Conservation (phyloP, 2,113 vertebrate genomes). For the Pipa parva region DNA sequence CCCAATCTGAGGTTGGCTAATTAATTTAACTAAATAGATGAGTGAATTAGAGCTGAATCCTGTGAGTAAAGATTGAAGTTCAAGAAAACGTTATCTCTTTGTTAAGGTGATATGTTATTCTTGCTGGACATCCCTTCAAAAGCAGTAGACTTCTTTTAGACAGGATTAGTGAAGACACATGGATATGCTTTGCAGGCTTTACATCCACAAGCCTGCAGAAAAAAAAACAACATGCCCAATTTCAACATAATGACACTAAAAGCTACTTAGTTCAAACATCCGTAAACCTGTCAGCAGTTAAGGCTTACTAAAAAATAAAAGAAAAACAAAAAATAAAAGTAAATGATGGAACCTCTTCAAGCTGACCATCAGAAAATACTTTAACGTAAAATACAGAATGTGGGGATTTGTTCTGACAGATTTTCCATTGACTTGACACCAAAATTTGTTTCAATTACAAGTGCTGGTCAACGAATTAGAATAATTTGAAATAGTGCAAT, state of each 20-base stretch:
- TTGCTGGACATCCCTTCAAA: constrained; percentile 54
- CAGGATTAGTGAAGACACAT: constrained; percentile 55
- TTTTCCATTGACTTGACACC: too few relatives aligned
- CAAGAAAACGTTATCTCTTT: constrained; percentile 54
- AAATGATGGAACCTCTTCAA: too few relatives aligned
- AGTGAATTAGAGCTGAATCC: constrained; percentile 49
- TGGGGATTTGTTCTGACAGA: too few relatives aligned
- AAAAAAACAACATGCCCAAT: constrained; percentile 61
- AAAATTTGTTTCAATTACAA: too few relatives aligned
- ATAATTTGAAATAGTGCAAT: too few relatives aligned
- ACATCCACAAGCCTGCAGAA: constrained; percentile 58
- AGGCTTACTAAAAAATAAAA: constrained; percentile 56
- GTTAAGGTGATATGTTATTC: constrained; percentile 58
- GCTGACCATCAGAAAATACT: constrained; percentile 10
- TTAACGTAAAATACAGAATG: too few relatives aligned
- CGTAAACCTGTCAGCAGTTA: constrained; percentile 62
- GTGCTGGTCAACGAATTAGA: too few relatives aligned
- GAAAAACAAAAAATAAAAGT: too few relatives aligned
- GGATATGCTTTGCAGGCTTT: constrained; percentile 57
- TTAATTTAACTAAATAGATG: constrained; percentile 61
- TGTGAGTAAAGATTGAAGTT: constrained; percentile 52
- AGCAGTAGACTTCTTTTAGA: constrained; percentile 55
- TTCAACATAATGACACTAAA: constrained; percentile 59
- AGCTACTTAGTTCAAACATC: constrained; percentile 69
- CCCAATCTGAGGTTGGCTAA: constrained; percentile 54